A percentile compares a stretch with the other conserved stretches of the same genome.
Conservation (phyloP, 2,888 invertebrate genomes). For the Archips xylosteana region DNA sequence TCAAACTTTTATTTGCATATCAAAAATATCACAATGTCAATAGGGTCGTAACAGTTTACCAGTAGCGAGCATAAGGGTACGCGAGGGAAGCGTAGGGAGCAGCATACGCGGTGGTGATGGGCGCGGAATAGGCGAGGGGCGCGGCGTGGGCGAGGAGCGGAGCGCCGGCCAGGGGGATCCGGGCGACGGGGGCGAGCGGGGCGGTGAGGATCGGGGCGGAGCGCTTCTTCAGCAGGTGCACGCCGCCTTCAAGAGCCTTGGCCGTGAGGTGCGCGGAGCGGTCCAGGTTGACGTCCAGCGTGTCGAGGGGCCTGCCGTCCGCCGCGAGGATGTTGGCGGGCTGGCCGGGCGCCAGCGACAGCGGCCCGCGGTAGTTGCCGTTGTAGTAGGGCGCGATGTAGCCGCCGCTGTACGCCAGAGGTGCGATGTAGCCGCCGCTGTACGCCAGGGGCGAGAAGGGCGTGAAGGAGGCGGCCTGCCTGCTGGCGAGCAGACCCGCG, state of each 20-base stretch:
- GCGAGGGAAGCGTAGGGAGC: slow-evolving; percentile 37
- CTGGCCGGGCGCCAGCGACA: slow-evolving; percentile 77
- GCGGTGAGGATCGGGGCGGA: slow-evolving; percentile 46
- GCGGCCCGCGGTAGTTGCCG: slow-evolving; percentile 72
- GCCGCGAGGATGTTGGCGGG: slow-evolving; percentile 75
- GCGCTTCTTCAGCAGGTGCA: slow-evolving; percentile 67
- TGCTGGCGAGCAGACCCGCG: slow-evolving; percentile 64
- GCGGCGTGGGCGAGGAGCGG: slow-evolving; percentile 45
- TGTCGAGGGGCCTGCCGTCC: slow-evolving; percentile 78
- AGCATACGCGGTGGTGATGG: slow-evolving; percentile 46
- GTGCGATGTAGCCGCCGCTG: slow-evolving; percentile 54
- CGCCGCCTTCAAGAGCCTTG: slow-evolving; percentile 62
- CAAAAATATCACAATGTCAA: slow-evolving; percentile 31
- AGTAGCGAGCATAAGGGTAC: slow-evolving; percentile 11
- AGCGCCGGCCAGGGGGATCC: slow-evolving; percentile 43
- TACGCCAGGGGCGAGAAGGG: slow-evolving; percentile 48
- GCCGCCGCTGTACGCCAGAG: too few relatives aligned
- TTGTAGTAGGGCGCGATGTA: slow-evolving; percentile 55
- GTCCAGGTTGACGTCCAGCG: slow-evolving; percentile 77
- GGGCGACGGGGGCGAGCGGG: slow-evolving; percentile 44
- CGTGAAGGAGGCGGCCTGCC: slow-evolving; percentile 44
- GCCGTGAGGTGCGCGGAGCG: slow-evolving; percentile 75
- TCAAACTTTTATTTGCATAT: slow-evolving; percentile 19
- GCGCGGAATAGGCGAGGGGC: slow-evolving; percentile 49
- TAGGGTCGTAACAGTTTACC: slow-evolving; percentile 42